Percentiles rank a stretch among this genome's conserved stretches.
Conservation (phyloP, 1,140 invertebrate genomes). For the Eueides isabella region DNA sequence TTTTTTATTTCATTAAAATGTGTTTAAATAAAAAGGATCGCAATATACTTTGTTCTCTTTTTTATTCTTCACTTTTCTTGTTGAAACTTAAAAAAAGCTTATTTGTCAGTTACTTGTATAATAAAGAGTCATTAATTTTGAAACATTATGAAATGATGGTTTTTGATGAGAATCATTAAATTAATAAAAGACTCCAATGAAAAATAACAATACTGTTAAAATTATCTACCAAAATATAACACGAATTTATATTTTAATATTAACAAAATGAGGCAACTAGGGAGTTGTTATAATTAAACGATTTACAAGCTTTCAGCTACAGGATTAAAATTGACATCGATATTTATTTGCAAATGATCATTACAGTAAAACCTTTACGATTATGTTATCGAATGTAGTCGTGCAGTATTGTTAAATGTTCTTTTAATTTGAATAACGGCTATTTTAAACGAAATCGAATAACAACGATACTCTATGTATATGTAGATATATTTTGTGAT, state of each 20-base stretch:
- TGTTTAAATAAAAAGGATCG: conserved; percentile 10
- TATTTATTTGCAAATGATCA: too few species aligned
- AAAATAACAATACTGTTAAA: background rate
- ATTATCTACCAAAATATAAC: background rate
- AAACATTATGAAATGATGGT: background rate
- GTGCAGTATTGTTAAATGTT: too few species aligned
- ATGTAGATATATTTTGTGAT: too few species aligned
- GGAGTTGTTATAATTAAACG: too few species aligned
- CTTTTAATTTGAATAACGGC: too few species aligned
- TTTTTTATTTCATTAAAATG: background rate
- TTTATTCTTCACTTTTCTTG: background rate
- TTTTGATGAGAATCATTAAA: background rate
- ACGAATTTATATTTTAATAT: conserved; percentile 3
- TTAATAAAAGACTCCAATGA: background rate
- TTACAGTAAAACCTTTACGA: too few species aligned
- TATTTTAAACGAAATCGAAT: too few species aligned
- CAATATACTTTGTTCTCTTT: conserved; percentile 10
- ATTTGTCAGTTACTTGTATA: background rate
- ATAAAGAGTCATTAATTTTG: background rate
- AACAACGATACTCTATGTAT: too few species aligned
- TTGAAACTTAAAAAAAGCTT: background rate
- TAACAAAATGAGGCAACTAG: background rate
- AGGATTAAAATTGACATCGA: too few species aligned
- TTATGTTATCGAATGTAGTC: too few species aligned
- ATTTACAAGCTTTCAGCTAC: too few species aligned